Base-by-base conservation (phyloP, 2,797 vertebrate genomes). In the Spinus pinus region DNA sequence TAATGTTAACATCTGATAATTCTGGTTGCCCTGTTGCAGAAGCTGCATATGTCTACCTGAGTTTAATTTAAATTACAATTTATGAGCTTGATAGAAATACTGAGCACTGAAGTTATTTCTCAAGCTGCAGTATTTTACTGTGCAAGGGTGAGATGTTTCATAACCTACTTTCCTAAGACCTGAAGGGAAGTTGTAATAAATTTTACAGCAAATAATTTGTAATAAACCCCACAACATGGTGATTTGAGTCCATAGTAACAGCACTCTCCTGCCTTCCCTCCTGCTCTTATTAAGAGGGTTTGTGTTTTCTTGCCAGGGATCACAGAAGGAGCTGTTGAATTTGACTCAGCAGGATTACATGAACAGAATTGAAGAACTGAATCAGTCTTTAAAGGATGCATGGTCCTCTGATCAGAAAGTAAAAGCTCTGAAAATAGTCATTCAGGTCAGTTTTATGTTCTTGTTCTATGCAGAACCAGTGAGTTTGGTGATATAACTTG, bases 321-420 rank as follows among this genome's bases (percentile, higher is more conserved):
- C 99, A 49, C 99, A 99, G 92, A 99, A 98, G 71, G 99, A 99
- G 97, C 98, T 99, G 81, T 81, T 99, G 94, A 99, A 99, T 97
- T 98, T 99, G 90, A 99, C 99, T 91, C 99, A 99, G 95, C 99
- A 99, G 97, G 99, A 99, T 69, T 99, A 99, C 6, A 98, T 99
- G 82, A 99, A 99, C 97, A 98, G 99, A 67, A 99, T 99, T 21
- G 99, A 99, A 94, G 99, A 99, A 91, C 98, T 99, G 65, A 99
- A 99, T 96, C 99, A 99, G 97, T 99, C 99, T 9, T 96, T 99
- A 78, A 99, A 99, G 96, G 99, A 99, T 33, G 99, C 99, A 42
- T 99, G 99, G 99, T 98, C 99, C 77, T 99, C 99, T 0, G 99
- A 99, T 97, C 99, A 99, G 97, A 99, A 99, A 97, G 99, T 99